Base-by-base conservation (phyloP, 2,888 invertebrate genomes). In the Poecilus cupreus region DNA sequence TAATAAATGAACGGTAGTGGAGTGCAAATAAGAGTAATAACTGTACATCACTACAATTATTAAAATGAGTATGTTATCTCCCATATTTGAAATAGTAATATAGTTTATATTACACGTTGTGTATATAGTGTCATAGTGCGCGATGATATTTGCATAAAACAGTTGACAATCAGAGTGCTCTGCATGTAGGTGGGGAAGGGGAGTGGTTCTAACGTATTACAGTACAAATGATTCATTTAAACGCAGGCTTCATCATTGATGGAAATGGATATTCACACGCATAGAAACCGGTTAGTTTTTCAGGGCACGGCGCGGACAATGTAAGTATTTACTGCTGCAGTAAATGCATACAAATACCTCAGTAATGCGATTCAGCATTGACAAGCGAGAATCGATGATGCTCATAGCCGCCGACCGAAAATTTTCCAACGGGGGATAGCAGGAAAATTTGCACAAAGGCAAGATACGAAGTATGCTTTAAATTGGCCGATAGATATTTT, bases 281-380 rank as follows among this genome's bases (percentile, higher is more conserved):
- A 60, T 24, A n/a, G 32, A 46, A 24, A 60, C 26, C 13, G 20
- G 32, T 68, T 37, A 18, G 64, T 68, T 37, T 68, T 68, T 60
- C 16, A 60, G 32, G 32, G 32, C 32, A 32, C 32, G 32, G 32
- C 26, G 13, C 8, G 20, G 18, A 20, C 24, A 26, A n/a, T 64
- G 64, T 37, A 64, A 18, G 64, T 11, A 68, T 68, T 51, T 68
- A 68, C 64, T 37, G 18, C 32, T 18, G 64, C 39, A 68, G 64
- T 68, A 68, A 68, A 68, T 68, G 18, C 64, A 18, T 68, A 68
- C 64, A 68, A n/a, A n/a, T n/a, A n/a, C n/a, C n/a, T n/a, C n/a
- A n/a, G 32, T 68, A 68, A 68, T 37, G 64, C 39, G 3, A 37
- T 37, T 64, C 32, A 13, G 4, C 32, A 68, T 68, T 68, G 64